Evolutionary conservation across 1,140 invertebrate species (phyloP), one percentile per base, ranked within the genome.

Genomic region (Ips nitidus): DNA sequence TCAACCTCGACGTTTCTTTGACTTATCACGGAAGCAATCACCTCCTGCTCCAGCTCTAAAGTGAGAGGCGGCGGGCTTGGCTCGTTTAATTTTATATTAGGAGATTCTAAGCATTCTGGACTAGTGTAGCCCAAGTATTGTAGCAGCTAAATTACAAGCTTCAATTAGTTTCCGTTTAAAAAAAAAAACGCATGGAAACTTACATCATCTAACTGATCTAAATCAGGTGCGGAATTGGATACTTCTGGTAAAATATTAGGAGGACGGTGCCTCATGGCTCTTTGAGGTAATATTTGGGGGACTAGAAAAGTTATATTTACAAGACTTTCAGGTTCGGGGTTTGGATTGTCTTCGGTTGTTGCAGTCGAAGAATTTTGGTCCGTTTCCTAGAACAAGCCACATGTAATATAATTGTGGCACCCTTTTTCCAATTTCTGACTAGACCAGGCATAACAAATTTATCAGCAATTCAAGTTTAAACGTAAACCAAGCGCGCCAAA

Each of bases 201-300:
- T 84, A 95, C 93, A 84, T 97, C 94, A 82, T 97, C 93, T 55
- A 97, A 82, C 81, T 97, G 96, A 81, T 98, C 94, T 81, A 95
- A 87, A 80, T 94, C 93, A 4, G 92, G 89, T 1, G 93, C 92
- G 61, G 90, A 89, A 77, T 95, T 92, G 68, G 90, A 88, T 74
- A 88, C 89, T 50, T 91, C 88, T 0, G 95, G 95, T 62, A 97
- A 82, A 59, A 93, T 82, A 70, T 90, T 87, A 0, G 90, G 86
- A 8, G 87, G 86, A 2, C 91, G 82, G 80, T 91, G 89, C 45
- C 90, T 80, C 74, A 92, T 82, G 1, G 90, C 89, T 68, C 89
- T 85, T 70, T 87, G 84, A 3, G 87, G 87, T 52, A 86, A 81
- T 71, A 81, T 82, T 53, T 78, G 79, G 71, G 81, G 77, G 41